Evolutionary conservation across 2,797 vertebrate species (phyloP).

Genomic region (Bucorvus abyssinicus): DNA sequence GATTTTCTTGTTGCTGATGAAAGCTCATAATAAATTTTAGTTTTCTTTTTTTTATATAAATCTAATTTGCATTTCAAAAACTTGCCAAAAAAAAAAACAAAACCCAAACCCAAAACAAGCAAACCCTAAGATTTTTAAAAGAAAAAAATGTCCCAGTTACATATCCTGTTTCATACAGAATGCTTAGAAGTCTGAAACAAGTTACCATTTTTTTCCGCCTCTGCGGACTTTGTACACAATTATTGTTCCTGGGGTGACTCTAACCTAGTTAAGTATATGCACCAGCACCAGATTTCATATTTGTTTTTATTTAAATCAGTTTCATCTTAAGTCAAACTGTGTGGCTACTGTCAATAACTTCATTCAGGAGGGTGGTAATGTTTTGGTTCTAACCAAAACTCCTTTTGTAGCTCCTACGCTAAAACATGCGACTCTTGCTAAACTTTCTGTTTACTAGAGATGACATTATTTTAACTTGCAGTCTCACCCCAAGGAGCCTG

Average conservation of each 20-base stretch:
- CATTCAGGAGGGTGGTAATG: neutral
- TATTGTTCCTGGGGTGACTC: neutral
- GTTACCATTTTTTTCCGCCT: neutral
- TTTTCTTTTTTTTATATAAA: neutral
- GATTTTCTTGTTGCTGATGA: neutral
- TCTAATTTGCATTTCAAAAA: neutral
- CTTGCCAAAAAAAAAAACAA: neutral
- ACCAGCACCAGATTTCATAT: conserved; percentile 21
- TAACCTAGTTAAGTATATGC: neutral
- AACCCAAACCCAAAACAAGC: too few species aligned
- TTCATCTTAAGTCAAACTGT: conserved; percentile 8
- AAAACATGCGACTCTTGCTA: conserved; percentile 49
- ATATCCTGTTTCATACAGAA: neutral
- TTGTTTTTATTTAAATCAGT: conserved; percentile 38
- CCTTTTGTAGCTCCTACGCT: conserved; percentile 9
- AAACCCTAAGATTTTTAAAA: neutral
- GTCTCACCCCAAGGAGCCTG: conserved; percentile 99
- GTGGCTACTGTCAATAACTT: neutral
- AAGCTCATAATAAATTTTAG: neutral
- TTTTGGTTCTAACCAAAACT: conserved; percentile 30
- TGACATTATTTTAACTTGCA: conserved; percentile 94
- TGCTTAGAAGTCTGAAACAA: neutral
- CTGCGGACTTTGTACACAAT: neutral
- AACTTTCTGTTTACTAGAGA: conserved; percentile 76
- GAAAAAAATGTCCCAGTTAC: neutral